Base-by-base conservation (phyloP, 2,888 invertebrate species). In the Micoletzkya japonica region DNA sequence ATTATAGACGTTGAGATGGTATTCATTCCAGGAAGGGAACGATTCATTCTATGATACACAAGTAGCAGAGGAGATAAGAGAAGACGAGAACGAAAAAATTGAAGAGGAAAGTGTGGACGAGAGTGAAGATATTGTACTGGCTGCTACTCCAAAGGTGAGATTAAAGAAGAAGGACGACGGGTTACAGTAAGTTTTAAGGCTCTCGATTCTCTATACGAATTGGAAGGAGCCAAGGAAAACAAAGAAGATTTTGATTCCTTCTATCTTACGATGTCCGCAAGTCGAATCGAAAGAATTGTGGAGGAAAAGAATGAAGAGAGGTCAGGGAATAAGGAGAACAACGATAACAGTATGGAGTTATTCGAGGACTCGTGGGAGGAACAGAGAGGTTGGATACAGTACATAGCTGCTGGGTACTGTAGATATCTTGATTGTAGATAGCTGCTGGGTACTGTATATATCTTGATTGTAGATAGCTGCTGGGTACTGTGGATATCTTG, bases 331-430 rank as follows among this genome's bases (percentile, higher is more conserved):
- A 30, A 49, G 49, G 49, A 61, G n/a, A 34, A 61, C n/a, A 61
- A 49, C 26, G 61, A 61, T 36, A 49, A n/a, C 20, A 61, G 61
- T 49, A 34, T 24, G 2, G 61, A 61, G 32, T n/a, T 61, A 49
- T 61, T 61, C 20, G 61, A 61, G 44, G 61, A 61, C 32, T 61
- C 61, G 2, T n/a, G n/a, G n/a, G n/a, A n/a, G n/a, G n/a, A n/a
- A n/a, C n/a, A n/a, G n/a, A n/a, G n/a, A n/a, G n/a, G n/a, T n/a
- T n/a, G n/a, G n/a, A n/a, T n/a, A n/a, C n/a, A n/a, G n/a, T n/a
- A n/a, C n/a, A n/a, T n/a, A n/a, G n/a, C n/a, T n/a, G n/a, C n/a
- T n/a, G n/a, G n/a, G n/a, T n/a, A n/a, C n/a, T n/a, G n/a, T n/a
- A n/a, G n/a, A n/a, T n/a, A n/a, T n/a, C n/a, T n/a, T n/a, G n/a